Percentiles rank a stretch among this genome's conserved stretches.
These are phyloP conservation scores for Glaucomys volans DNA, from an alignment of 2,113 vertebrate species.

Conservation along the genomic window DNA sequence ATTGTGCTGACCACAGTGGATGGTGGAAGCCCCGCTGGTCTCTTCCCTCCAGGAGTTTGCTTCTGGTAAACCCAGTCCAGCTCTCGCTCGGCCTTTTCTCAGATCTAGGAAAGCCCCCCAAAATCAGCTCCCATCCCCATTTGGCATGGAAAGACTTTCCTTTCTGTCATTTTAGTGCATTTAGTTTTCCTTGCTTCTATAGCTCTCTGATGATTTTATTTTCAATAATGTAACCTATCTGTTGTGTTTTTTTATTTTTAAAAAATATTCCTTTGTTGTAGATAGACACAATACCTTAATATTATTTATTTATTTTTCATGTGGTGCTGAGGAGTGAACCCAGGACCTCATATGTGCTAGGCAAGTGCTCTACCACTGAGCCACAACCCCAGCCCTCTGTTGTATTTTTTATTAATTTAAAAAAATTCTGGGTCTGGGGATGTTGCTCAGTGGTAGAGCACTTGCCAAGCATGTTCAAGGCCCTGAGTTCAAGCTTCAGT, in stretches of 20 bases:
- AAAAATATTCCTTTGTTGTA: background rate
- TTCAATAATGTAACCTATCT: background rate
- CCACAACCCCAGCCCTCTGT: too few species aligned
- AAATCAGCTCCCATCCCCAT: background rate
- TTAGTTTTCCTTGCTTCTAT: background rate
- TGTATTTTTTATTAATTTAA: conserved; percentile 26
- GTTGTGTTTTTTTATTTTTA: background rate
- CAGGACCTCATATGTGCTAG: too few species aligned
- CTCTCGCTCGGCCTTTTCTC: background rate
- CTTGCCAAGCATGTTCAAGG: too few species aligned
- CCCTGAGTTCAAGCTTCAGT: too few species aligned
- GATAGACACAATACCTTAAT: too few species aligned
- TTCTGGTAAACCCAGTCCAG: too few species aligned
- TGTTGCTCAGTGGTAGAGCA: too few species aligned
- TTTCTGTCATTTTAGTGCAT: background rate
- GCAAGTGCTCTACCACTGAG: too few species aligned
- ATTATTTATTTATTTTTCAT: too few species aligned
- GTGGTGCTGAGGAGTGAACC: too few species aligned
- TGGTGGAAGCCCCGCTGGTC: background rate
- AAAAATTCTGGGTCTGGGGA: background rate
- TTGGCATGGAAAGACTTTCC: background rate
- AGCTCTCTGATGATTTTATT: background rate
- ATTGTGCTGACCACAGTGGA: background rate
- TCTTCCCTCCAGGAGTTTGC: background rate
- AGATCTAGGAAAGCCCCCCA: background rate